Base-by-base conservation (phyloP, 2,113 vertebrate species). In the Isichthys henryi region DNA sequence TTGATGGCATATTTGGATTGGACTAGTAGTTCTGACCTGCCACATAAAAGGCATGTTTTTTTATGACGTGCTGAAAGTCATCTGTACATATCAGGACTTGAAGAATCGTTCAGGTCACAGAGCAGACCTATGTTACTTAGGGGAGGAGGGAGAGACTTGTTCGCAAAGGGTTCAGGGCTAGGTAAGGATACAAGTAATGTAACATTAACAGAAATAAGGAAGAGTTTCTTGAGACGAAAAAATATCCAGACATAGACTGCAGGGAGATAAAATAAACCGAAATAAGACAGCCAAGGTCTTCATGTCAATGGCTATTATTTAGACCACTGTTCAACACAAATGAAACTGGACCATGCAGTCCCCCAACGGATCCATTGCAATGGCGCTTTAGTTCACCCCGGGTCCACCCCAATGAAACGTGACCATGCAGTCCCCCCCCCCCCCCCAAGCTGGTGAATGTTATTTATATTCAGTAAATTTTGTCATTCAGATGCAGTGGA, bases 1-100 rank as follows among this genome's bases (percentile, higher is more conserved):
- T 95, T 90, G 94, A 95, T 94, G 92, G 90, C 39, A 83, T 13
- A 17, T 43, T 80, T 80, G 74, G 35, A 80, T 19, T 80, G 74
- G 35, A 15, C 31, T 39, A 8, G 35, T 39, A 80, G 74, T 13
- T 43, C 31, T 80, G 35, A 35, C 15, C 74, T 80, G 35, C 13
- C 35, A 43, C 74, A 80, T 80, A 39, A 70, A 70, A 31, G 58
- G 3, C 17, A 0, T 39, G 1, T 77, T 17, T 77, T 80, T 77
- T 77, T 62, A 77, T 77, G 74, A 43, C 35, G 19, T 77, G 13
- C 4, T 43, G 15, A 77, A 77, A 77, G 15, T 39, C 9, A 77
- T 77, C 43, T 77, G 74, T 43, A 77, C 35, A 19, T 77, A 35
- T 39, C 1, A 13, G 62, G 62, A 70, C 62, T 70, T 70, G 62